Evolutionary conservation across 2,888 invertebrate species (phyloP), one percentile per base, ranked within the genome.

Genomic region (Trichogramma evanescens): DNA sequence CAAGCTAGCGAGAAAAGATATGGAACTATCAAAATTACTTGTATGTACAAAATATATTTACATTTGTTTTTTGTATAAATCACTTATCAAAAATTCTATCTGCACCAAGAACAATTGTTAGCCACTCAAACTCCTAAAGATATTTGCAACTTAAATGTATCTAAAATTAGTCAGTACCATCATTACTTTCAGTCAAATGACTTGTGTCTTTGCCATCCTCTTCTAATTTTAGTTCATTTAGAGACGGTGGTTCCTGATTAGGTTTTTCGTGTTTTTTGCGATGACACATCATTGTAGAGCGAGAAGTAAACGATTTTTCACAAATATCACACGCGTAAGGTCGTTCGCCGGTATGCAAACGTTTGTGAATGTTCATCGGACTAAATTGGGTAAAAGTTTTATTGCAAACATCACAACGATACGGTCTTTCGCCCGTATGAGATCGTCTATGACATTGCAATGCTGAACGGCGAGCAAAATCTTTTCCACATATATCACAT

Each of bases 351-450:
- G 84, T 84, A 69, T 85, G 85, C 42, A 84, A 73, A 58, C 84
- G 76, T 71, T 82, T 83, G 68, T 85, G 85, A 59, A 84, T 84
- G 1, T 83, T 83, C 82, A 85, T 83, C 5, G 84, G 84, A n/a
- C 84, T 83, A 68, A 84, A 84, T 66, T 85, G 85, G 0, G 84
- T 84, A 66, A 85, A 85, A 5, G 83, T 82, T 74, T 84, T 84
- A 0, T 83, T 83, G 66, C 85, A 85, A 10, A 83, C 77, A 65
- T 84, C 83, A 71, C 85, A 85, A 71, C 80, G 77, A 65, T 83
- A 84, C 0, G 83, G 83, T 58, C 83, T 72, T 72, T 83, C 83
- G 1, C 83, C 83, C 0, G 84, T 84, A 68, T 84, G 84, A 4
- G 83, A 82, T 58, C 84, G 75, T 59, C 80, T 74, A 68, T 84